Conservation (phyloP, 2,888 invertebrate species). For the Adelognathus sp. region DNA sequence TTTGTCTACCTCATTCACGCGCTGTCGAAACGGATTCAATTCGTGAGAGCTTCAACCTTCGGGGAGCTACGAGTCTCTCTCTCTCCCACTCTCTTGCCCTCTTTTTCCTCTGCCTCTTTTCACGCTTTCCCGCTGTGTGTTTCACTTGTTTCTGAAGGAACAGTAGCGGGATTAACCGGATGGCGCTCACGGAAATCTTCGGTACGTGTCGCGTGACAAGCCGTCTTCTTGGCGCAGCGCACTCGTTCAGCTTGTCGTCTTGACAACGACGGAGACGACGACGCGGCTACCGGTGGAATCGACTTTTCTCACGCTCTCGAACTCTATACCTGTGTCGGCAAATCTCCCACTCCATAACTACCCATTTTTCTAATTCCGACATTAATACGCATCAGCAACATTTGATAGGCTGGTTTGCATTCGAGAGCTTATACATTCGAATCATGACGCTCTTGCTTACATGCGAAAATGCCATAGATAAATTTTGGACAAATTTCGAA, state of each 20-base stretch:
- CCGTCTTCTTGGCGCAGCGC: constrained; percentile 21
- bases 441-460: not conserved
- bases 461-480: no score
- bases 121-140: constrained; percentile 16
- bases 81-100: constrained; percentile 9
- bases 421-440: not conserved
- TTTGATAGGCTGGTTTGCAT: not conserved
- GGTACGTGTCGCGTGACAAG: constrained; percentile 44
- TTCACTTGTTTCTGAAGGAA: constrained; percentile 37
- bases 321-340: not conserved
- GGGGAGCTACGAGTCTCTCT: constrained; percentile 38
- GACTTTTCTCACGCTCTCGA: constrained; percentile 5
- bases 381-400: constrained; percentile 3
- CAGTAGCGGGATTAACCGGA: constrained; percentile 36
- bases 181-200: constrained; percentile 32
- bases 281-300: constrained; percentile 26
- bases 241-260: constrained; percentile 8
- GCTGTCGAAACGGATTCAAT: constrained; percentile 60
- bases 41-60: constrained; percentile 57
- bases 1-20: constrained; percentile 58
- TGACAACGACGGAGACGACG: constrained; percentile 25
- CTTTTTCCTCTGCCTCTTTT: not conserved
- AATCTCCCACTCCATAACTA: not conserved
- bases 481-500: no score
- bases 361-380: constrained; percentile 2